Conservation (phyloP, 2,888 invertebrate species). For the Anodontia alba region DNA sequence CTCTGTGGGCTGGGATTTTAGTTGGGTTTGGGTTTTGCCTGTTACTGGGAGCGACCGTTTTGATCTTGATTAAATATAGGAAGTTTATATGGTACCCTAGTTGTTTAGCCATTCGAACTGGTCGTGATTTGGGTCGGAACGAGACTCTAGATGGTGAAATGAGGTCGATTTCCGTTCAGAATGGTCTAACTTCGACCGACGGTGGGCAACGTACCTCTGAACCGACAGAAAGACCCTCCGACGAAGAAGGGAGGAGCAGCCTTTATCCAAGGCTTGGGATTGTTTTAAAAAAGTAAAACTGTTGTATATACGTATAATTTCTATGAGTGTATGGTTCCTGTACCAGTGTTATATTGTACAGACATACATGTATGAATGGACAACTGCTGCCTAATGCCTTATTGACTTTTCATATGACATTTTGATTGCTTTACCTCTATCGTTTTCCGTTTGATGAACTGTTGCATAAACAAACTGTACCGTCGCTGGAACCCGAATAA, state of each 20-base stretch:
- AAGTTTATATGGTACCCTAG: no score
- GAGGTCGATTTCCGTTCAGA: neutral
- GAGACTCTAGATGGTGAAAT: neutral
- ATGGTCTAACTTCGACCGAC: neutral
- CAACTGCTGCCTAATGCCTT: neutral
- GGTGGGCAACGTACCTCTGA: neutral
- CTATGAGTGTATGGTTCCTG: neutral
- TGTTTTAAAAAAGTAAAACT: neutral
- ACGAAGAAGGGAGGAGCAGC: neutral
- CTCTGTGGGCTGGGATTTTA: no score
- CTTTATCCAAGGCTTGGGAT: neutral
- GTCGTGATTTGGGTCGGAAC: no score
- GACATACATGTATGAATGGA: neutral
- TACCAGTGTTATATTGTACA: neutral
- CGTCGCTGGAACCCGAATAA: neutral
- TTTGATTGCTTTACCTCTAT: neutral
- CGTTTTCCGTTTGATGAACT: neutral
- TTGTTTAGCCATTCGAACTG: no score
- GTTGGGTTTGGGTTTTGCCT: no score
- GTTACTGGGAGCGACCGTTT: no score
- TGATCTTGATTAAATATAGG: no score
- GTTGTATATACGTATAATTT: no score
- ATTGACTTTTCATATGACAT: neutral
- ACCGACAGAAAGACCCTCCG: neutral
- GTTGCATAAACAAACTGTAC: neutral